Percentiles rank a stretch among this genome's conserved stretches.
phyloP scores from a whole-genome alignment of 2,113 vertebrate species.

The Lepus europaeus region DNA sequence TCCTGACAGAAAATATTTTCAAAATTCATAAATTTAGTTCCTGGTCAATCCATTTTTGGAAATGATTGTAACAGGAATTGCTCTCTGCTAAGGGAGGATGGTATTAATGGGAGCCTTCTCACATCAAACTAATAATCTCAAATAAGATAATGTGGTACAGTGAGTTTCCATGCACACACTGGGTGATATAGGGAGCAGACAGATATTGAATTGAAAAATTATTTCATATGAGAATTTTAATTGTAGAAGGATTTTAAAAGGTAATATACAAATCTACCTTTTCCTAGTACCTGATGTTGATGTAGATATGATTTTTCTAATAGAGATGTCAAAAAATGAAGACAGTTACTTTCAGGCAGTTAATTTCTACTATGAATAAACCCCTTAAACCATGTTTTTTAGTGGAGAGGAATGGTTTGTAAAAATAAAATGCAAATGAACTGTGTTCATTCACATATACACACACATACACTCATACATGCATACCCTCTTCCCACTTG shows the following conservation, averaged over 20 bases:
- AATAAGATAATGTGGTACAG: not conserved
- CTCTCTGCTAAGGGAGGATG: slow-evolving; percentile 72
- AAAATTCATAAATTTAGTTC: slow-evolving; percentile 82
- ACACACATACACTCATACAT: not conserved
- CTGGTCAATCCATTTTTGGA: slow-evolving; percentile 80
- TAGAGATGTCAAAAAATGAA: not conserved
- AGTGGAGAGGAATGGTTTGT: not conserved
- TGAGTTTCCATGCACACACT: not conserved
- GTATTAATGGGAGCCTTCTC: not conserved
- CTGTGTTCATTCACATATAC: not conserved
- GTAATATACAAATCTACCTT: not conserved
- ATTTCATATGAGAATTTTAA: slow-evolving; percentile 45
- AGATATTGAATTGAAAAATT: slow-evolving; percentile 25
- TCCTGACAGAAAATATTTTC: slow-evolving; percentile 86
- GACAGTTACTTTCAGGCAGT: not conserved
- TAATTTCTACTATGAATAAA: slow-evolving; percentile 15
- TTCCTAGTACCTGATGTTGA: not conserved
- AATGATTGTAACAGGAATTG: slow-evolving; percentile 68
- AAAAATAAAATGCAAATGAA: not conserved
- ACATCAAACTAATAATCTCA: slow-evolving; percentile 73
- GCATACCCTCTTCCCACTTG: not conserved
- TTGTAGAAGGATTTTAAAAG: slow-evolving; percentile 69
- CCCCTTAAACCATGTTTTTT: not conserved
- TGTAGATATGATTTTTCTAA: slow-evolving; percentile 29
- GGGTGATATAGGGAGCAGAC: slow-evolving; percentile 48